These are phyloP conservation scores for Pelobates fuscus DNA, from an alignment of 2,113 vertebrate species.

Conservation along the genomic window DNA sequence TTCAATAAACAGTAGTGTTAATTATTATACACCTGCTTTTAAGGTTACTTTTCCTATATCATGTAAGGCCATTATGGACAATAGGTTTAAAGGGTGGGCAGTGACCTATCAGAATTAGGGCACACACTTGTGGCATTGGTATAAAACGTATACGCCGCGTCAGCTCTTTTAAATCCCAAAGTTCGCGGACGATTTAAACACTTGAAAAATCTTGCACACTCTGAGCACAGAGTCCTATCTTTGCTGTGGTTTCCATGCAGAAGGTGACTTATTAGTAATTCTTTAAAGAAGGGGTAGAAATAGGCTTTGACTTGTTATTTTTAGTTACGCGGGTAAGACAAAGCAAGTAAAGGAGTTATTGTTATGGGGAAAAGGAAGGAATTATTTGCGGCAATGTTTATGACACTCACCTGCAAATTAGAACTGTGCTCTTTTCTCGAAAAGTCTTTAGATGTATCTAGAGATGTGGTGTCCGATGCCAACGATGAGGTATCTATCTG, in stretches of 20 bases:
- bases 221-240: constrained; percentile 73
- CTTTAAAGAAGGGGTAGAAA: constrained; percentile 53
- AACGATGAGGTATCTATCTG: constrained; percentile 66
- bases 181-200: too few relatives aligned
- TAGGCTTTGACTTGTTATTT: constrained; percentile 55
- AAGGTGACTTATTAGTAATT: constrained; percentile 58
- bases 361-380: constrained; percentile 26
- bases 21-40: too few relatives aligned
- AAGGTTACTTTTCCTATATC: too few relatives aligned
- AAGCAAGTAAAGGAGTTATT: constrained; percentile 64
- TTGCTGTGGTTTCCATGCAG: constrained; percentile 68
- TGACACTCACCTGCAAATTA: constrained; percentile 80
- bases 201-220: constrained; percentile 64
- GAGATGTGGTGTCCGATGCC: constrained; percentile 58
- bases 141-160: too few relatives aligned
- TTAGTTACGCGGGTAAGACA: constrained; percentile 61
- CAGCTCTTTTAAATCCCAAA: too few relatives aligned
- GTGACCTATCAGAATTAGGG: too few relatives aligned
- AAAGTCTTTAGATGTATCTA: constrained; percentile 66
- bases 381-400: constrained; percentile 11
- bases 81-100: too few relatives aligned
- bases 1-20: too few relatives aligned
- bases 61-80: too few relatives aligned
- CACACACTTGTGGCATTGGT: too few relatives aligned
- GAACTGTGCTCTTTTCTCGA: constrained; percentile 67